These are phyloP conservation scores for Diorhabda carinulata DNA, from an alignment of 1,140 invertebrate species.

Conservation along the genomic window DNA sequence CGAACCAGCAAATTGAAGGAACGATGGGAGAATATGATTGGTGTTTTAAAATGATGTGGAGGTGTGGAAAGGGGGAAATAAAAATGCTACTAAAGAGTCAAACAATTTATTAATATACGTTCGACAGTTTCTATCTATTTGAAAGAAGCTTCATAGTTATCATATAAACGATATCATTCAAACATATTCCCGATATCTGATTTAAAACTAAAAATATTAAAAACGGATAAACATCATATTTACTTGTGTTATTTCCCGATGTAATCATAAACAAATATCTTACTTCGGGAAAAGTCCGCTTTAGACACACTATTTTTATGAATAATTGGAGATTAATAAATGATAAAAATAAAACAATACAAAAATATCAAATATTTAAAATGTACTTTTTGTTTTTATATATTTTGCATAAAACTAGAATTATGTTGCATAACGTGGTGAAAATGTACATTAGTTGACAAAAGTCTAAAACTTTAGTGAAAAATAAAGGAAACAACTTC, in stretches of 20 bases:
- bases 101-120: conserved; percentile 20
- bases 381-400: conserved; percentile 13
- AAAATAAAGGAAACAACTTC: too few relatives aligned
- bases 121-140: conserved; percentile 15
- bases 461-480: too few relatives aligned
- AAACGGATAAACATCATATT: conserved; percentile 1
- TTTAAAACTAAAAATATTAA: conserved; percentile 27
- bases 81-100: not conserved
- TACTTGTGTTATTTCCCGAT: not conserved
- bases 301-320: not conserved
- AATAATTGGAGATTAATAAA: conserved; percentile 4
- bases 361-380: conserved; percentile 19
- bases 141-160: conserved; percentile 28
- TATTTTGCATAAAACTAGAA: too few relatives aligned
- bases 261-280: conserved; percentile 14
- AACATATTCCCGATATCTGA: conserved; percentile 35
- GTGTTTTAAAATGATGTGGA: too few relatives aligned
- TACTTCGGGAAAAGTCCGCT: conserved; percentile 1
- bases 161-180: conserved; percentile 28
- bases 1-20: too few relatives aligned
- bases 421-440: too few relatives aligned
- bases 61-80: not conserved
- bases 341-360: conserved; percentile 16
- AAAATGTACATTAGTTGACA: too few relatives aligned
- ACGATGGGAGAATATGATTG: too few relatives aligned